These are phyloP conservation scores for Helarctos malayanus DNA, from an alignment of 2,797 vertebrate species.

Conservation along the genomic window DNA sequence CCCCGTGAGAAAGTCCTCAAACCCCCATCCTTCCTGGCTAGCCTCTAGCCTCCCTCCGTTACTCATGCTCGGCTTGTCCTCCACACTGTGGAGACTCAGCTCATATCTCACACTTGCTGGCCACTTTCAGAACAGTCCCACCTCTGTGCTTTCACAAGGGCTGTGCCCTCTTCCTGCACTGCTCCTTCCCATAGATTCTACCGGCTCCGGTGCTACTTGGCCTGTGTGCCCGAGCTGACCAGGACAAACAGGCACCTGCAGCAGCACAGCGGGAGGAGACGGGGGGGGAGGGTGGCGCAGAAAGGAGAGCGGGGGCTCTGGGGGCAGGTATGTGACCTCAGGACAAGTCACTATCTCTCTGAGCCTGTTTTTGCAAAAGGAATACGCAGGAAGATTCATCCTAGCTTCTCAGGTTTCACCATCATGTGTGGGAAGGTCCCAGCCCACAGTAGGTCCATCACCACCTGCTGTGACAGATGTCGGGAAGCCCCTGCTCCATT, in stretches of 20 bases:
- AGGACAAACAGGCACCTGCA: accelerated
- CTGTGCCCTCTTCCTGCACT: background rate
- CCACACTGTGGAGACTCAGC: accelerated
- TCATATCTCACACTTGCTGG: too few relatives aligned
- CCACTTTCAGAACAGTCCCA: accelerated
- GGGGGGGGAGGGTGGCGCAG: accelerated
- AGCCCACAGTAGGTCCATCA: too few relatives aligned
- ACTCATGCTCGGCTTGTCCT: accelerated
- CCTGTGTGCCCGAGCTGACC: background rate
- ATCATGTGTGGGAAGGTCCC: background rate
- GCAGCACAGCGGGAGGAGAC: background rate
- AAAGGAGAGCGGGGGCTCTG: background rate
- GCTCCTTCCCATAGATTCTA: too few relatives aligned
- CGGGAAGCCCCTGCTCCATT: background rate
- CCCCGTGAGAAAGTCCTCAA: background rate
- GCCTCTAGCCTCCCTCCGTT: background rate
- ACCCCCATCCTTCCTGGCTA: background rate
- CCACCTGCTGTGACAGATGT: background rate
- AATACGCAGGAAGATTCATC: background rate
- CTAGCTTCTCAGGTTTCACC: background rate
- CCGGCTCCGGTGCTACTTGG: background rate
- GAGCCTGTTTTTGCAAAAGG: background rate
- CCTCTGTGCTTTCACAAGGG: background rate
- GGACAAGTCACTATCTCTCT: background rate
- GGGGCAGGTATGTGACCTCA: background rate